Evolutionary conservation across 2,113 vertebrate species (phyloP).

Genomic region (Peromyscus maniculatus): DNA sequence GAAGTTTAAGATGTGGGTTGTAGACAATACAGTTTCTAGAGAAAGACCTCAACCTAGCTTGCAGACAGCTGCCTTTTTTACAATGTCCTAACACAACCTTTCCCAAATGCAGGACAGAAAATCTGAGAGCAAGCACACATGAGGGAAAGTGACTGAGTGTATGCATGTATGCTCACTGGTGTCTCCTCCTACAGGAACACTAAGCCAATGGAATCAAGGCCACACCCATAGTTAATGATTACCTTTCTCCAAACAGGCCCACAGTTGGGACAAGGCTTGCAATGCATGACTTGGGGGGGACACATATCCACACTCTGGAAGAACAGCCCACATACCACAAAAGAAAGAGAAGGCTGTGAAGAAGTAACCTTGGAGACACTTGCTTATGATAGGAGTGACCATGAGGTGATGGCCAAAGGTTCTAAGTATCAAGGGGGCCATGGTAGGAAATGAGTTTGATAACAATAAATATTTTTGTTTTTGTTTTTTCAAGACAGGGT

Average conservation of each 20-base stretch:
- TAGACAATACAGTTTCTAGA: neutral
- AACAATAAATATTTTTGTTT: neutral
- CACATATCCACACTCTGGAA: constrained; percentile 29
- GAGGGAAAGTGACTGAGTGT: neutral
- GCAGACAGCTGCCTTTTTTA: neutral
- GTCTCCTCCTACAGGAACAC: neutral
- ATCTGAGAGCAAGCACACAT: neutral
- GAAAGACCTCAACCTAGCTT: neutral
- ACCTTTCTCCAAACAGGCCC: constrained; percentile 42
- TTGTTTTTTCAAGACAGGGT: neutral
- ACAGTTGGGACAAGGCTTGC: neutral
- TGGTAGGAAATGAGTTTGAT: neutral
- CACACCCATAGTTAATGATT: neutral
- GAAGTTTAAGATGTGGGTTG: constrained; percentile 49
- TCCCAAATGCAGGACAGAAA: neutral
- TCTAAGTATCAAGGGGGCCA: neutral
- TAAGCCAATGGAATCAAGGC: neutral
- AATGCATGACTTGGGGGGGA: neutral
- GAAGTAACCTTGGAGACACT: neutral
- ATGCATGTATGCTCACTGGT: neutral
- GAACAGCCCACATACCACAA: neutral
- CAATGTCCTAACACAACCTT: neutral
- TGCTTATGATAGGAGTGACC: neutral
- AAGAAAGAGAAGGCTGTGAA: constrained; percentile 3
- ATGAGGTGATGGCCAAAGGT: neutral